Base-by-base conservation (phyloP, 53 echinoderm and acorn worm genomes). In the Antedon mediterranea region DNA sequence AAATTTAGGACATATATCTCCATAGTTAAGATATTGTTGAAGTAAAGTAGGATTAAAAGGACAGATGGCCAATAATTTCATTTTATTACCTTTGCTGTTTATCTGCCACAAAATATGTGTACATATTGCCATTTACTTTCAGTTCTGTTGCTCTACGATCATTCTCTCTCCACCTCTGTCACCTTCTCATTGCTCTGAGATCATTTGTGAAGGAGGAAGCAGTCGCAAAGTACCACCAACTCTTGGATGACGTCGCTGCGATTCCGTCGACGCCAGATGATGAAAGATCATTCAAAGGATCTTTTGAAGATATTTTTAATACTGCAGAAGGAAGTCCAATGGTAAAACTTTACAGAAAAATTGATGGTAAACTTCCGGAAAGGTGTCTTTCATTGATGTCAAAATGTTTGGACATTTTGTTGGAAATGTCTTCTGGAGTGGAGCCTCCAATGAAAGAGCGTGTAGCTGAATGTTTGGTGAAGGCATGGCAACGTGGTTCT, bases 401-500 rank as follows among this genome's bases (percentile, higher is more conserved):
- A 33, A 33, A 76, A 15, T 33, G 32, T 33, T 32, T 76, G 0
- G 32, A 76, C 0, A 4, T 33, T 4, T 32, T 28, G 29, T 23
- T 8, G 29, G 6, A 32, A 0, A 33, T 33, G 33, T 33, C 34
- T 28, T 31, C 32, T 7, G 29, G 32, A 6, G n/a, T n/a, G n/a
- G 13, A 44, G 57, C 13, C 23, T 44, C 13, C 23, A 13, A 15
- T 13, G 15, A 26, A 28, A 9, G 73, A 20, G 1, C 9, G 2
- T 4, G 28, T 32, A 29, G 29, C 31, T 31, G 28, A 32, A 34
- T 79, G 78, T 44, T 23, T 83, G 30, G 8, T 15, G 11, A 78
- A 84, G 28, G 71, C 90, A 77, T 43, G 80, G 30, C 34, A 29
- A 2, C 15, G 80, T 14, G 98, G 98, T 5, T 73, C 30, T 30